phyloP scores from a whole-genome alignment of 2,888 invertebrate genomes.

The Allolobophora icterica region DNA sequence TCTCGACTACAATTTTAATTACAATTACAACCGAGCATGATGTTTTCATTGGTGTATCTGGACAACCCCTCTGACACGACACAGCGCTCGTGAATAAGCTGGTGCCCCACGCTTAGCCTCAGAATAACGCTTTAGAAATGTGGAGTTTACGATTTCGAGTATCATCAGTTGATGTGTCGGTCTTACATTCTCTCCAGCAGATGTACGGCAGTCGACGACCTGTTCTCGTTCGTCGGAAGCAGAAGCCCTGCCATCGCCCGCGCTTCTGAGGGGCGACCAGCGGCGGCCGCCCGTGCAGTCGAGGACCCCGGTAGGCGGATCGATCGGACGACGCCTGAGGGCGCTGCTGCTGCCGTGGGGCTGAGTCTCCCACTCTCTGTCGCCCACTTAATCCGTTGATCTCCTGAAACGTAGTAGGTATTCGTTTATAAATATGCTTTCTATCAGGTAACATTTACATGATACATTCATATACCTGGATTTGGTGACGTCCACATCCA shows the following conservation, averaged over 20 bases:
- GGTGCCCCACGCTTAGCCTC: too few species aligned
- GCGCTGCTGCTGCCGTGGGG: background rate
- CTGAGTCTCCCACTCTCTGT: background rate
- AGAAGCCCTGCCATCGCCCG: constrained; percentile 48
- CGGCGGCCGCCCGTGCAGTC: background rate
- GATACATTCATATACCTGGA: background rate
- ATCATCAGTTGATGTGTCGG: background rate
- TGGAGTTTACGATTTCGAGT: background rate
- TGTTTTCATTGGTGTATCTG: too few species aligned
- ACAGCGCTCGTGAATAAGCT: too few species aligned
- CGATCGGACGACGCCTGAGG: background rate
- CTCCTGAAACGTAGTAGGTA: background rate
- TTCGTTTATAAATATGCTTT: background rate
- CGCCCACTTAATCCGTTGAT: background rate
- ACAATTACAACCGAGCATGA: too few species aligned
- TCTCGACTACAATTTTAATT: too few species aligned
- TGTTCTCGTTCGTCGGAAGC: constrained; percentile 48
- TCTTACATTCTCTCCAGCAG: constrained; percentile 50
- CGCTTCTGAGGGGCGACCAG: background rate
- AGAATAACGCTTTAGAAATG: too few species aligned
- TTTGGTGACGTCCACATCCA: background rate
- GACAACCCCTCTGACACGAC: too few species aligned
- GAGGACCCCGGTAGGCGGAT: background rate
- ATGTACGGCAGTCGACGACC: constrained; percentile 50
- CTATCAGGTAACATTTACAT: background rate